These are phyloP conservation scores for Phocoena phocoena DNA, from an alignment of 2,113 vertebrate species.

Conservation along the genomic window DNA sequence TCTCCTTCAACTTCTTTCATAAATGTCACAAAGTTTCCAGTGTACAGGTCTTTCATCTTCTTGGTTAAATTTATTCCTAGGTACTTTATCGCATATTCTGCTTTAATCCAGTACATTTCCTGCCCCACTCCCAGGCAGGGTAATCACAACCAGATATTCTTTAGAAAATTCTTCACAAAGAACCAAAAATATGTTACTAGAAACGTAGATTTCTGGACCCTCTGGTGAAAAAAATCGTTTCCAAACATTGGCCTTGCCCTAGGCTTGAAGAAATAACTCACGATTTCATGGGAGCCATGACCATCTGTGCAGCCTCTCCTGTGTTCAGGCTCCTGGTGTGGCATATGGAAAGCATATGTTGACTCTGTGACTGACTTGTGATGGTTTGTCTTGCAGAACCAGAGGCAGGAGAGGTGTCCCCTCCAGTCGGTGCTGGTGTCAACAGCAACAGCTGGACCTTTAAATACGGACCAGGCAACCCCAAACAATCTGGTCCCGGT, in stretches of 20 bases:
- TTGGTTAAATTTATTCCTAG: neutral
- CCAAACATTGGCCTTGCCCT: neutral
- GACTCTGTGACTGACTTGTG: neutral
- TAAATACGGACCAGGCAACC: constrained; percentile 95
- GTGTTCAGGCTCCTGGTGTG: neutral
- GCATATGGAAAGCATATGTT: neutral
- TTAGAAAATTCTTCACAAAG: constrained; percentile 17
- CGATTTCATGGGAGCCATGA: neutral
- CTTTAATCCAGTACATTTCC: neutral
- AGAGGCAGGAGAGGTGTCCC: constrained; percentile 97
- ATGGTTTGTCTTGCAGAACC: constrained; percentile 88
- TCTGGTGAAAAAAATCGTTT: constrained; percentile 12
- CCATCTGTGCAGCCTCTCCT: neutral
- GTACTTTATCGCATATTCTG: neutral
- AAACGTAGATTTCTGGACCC: neutral
- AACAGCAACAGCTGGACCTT: constrained; percentile 99
- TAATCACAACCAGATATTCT: neutral
- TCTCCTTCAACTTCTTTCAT: neutral
- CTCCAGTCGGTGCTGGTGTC: constrained; percentile 96
- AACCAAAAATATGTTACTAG: neutral
- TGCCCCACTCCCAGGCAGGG: neutral
- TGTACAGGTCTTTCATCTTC: neutral
- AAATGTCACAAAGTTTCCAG: neutral
- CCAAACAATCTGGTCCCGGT: constrained; percentile 95
- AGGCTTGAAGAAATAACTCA: neutral